A percentile compares a stretch with the other conserved stretches of the same genome.
Evolutionary conservation across 2,888 invertebrate genomes (phyloP).

Genomic region (Synanthedon tipuliformis): DNA sequence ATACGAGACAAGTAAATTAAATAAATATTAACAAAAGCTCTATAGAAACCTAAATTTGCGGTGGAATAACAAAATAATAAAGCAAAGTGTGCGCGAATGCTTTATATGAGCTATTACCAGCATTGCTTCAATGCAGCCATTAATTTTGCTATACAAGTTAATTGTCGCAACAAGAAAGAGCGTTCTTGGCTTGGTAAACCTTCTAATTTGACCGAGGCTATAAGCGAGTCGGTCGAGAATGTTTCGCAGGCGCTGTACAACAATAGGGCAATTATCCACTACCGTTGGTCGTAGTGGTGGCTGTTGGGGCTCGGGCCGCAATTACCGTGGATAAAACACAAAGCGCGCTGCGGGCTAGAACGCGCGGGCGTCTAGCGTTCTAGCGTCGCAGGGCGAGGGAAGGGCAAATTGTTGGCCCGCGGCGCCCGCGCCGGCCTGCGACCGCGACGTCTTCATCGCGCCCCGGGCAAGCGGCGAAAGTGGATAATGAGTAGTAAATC

Average conservation of each 20-base stretch:
- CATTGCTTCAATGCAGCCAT: constrained; percentile 33
- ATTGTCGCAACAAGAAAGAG: constrained; percentile 51
- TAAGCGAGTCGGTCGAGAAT: constrained; percentile 38
- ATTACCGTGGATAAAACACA: constrained; percentile 61
- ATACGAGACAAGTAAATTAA: no score
- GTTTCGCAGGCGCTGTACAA: constrained; percentile 43
- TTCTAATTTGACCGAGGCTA: constrained; percentile 42
- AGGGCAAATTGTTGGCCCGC: constrained; percentile 53
- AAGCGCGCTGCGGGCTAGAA: constrained; percentile 47
- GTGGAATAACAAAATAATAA: no score
- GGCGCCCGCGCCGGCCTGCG: constrained; percentile 23
- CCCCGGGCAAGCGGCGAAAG: constrained; percentile 55
- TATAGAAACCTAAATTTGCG: no score
- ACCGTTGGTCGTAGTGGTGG: constrained; percentile 47
- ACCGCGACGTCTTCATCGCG: constrained; percentile 59
- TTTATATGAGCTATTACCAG: constrained; percentile 4
- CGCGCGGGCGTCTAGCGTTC: constrained; percentile 28
- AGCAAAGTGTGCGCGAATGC: no score
- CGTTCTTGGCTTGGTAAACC: constrained; percentile 32
- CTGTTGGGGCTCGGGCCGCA: constrained; percentile 31
- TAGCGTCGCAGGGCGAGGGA: constrained; percentile 7
- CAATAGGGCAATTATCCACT: constrained; percentile 63
- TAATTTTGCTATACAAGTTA: constrained; percentile 51
- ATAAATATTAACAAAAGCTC: no score
- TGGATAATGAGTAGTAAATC: constrained; percentile 67